Evolutionary conservation across 2,888 invertebrate species (phyloP).

Genomic region (Zygothrica quintamaculata): DNA sequence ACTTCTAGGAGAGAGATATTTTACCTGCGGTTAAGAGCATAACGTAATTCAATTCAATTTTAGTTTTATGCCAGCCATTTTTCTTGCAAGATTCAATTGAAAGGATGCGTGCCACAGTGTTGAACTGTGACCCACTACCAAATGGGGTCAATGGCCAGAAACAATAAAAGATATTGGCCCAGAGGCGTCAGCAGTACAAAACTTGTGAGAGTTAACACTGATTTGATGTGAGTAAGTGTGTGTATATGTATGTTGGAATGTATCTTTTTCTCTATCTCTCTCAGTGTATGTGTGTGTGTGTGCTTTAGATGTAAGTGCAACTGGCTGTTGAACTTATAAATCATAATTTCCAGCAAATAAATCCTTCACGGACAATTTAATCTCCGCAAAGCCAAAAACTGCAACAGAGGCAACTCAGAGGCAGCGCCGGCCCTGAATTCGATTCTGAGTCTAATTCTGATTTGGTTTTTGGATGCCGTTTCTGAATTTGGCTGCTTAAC

Average conservation of each 20-base stretch:
- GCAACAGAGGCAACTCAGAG: conserved; percentile 61
- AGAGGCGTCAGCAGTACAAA: conserved; percentile 19
- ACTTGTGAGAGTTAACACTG: background rate
- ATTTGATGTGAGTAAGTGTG: conserved; percentile 17
- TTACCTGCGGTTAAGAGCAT: conserved; percentile 62
- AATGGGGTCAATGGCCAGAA: conserved; percentile 64
- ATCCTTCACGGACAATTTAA: conserved; percentile 77
- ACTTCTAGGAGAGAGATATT: conserved; percentile 19
- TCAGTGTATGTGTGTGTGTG: conserved; percentile 38
- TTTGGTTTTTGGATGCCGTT: conserved; percentile 9
- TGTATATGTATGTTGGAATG: conserved; percentile 37
- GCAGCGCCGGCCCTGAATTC: conserved; percentile 26
- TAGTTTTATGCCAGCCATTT: conserved; percentile 41
- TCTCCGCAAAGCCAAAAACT: conserved; percentile 52
- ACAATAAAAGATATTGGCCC: conserved; percentile 56
- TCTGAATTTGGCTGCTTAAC: conserved; percentile 46
- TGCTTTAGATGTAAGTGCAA: conserved; percentile 48
- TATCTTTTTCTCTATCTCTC: too few relatives aligned
- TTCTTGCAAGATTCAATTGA: conserved; percentile 18
- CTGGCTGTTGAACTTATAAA: conserved; percentile 73
- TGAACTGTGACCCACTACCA: conserved; percentile 46
- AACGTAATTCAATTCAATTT: conserved; percentile 59
- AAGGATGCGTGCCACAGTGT: conserved; percentile 10
- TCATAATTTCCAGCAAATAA: conserved; percentile 77
- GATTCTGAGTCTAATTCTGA: conserved; percentile 11